Evolutionary conservation across 2,113 vertebrate species (phyloP), one percentile per base, ranked within the genome.

Genomic region (Nothoprocta pentlandii): DNA sequence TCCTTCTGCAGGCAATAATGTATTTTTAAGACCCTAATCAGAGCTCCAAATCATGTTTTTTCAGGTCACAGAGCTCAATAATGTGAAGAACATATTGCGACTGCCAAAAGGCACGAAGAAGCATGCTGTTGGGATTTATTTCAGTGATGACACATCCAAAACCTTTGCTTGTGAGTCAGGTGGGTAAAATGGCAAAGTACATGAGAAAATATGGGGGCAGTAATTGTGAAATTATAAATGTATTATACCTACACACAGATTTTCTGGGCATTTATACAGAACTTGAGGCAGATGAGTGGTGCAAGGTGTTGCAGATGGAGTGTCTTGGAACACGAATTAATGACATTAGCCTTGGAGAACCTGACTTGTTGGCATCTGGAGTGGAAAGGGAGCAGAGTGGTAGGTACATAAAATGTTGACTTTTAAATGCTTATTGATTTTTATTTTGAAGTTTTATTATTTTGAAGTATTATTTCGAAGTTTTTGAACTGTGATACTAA

Each of bases 161-260:
- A 98, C 98, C 26, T 98, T 98, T 81, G 97, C 98, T 42, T 98
- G 98, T 77, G 98, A 98, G 70, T 98, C 98, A 97, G 98, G 98
- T 98, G 92, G 51, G 98, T 97, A 8, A 47, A 41, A 21, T 4
- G 23, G 26, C 10, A 42, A 2, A 3, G 2, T 12, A 5, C 42
- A 4, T 56, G 2, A 19, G 32, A 8, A 71, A 70, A 10, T 13
- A 2, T 30, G 25, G 25, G 69, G 47, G 56, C 47, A 6, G 12
- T 13, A 61, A 1, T 19, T 21, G 54, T 36, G 75, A 6, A 66
- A 54, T 51, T 30, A 3, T 16, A 28, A 9, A 64, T 6, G 4
- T 28, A 6, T 20, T 9, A 12, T 86, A 94, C 85, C 36, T 12
- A 88, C 75, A 53, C 19, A 9, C 21, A 82, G 85, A 94, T 82